phyloP scores from a whole-genome alignment of 23 tunicate genomes.

The Clavelina lepadiformis region DNA sequence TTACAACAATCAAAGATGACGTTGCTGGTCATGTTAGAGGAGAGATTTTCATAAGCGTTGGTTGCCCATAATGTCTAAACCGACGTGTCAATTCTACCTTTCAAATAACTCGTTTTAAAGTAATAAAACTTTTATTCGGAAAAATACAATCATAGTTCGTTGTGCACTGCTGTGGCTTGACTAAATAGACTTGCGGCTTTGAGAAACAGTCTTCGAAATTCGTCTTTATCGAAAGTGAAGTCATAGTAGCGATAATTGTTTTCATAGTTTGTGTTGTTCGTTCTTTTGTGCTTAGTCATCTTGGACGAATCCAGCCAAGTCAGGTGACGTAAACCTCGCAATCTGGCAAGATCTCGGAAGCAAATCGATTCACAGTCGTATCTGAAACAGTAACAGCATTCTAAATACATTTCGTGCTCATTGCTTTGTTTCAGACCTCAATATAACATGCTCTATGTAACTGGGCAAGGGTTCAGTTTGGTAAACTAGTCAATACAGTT shows the following conservation, averaged over 20 bases:
- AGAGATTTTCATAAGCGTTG: no score
- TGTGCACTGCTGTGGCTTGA: no score
- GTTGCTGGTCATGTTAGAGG: no score
- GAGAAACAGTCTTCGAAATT: conserved; percentile 23
- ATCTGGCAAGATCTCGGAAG: conserved; percentile 67
- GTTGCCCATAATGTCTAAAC: no score
- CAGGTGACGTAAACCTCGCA: conserved; percentile 65
- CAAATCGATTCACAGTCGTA: conserved; percentile 59
- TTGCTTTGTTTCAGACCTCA: background rate
- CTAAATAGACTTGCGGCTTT: no score
- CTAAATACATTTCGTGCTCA: background rate
- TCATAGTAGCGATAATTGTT: conserved; percentile 46
- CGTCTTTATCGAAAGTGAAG: conserved; percentile 28
- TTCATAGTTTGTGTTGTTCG: background rate
- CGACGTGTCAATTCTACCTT: no score
- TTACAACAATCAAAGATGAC: no score
- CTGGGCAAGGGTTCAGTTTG: background rate
- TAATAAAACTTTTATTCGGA: no score
- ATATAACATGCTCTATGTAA: background rate
- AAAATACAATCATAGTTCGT: no score
- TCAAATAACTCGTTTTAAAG: no score
- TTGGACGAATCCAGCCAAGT: conserved; percentile 62
- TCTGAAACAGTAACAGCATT: conserved; percentile 14
- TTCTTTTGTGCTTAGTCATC: conserved; percentile 20
- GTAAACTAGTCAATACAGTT: background rate